Base-by-base conservation (phyloP, 2,888 invertebrate genomes). In the Apodemia zela region DNA sequence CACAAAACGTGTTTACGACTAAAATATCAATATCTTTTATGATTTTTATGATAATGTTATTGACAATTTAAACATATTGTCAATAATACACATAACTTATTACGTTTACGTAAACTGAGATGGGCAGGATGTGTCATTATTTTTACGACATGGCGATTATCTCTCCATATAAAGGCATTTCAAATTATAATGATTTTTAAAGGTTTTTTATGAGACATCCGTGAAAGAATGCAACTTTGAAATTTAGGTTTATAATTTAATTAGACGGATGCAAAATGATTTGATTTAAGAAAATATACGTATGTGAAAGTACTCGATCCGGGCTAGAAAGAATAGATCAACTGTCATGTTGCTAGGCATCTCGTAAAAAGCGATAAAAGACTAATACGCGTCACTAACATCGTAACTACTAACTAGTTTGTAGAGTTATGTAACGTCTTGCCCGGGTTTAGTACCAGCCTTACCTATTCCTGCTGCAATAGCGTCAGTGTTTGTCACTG, bases 11-110 rank as follows among this genome's bases (percentile, higher is more conserved):
- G 21, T 54, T 54, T 54, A 54, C 54, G 21, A 54, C 21, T 11
- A 54, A 54, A 54, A 54, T 54, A 54, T 51, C 51, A 51, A 51
- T 51, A 51, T 51, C 51, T 51, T 51, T 51, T 51, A 51, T 51
- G 51, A 51, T 21, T 51, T 51, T 51, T 51, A 21, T 51, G 51
- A 51, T 54, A 54, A 54, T 54, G 51, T 54, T 54, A 54, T 54
- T 25, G 51, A 54, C 51, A 54, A 54, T 54, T 54, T 54, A 54
- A 54, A 54, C 51, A 21, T 54, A 54, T 54, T 25, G 51, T 54
- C 51, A 54, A 54, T 54, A 54, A 54, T 54, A 51, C 51, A 51
- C 21, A 51, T 51, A 51, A 51, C 51, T 51, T 51, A 51, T 51
- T 51, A 51, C 51, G 51, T 51, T 51, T 51, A 51, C 51, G 51